Conservation (phyloP, 2,888 invertebrate genomes). For the Abrostola tripartita region DNA sequence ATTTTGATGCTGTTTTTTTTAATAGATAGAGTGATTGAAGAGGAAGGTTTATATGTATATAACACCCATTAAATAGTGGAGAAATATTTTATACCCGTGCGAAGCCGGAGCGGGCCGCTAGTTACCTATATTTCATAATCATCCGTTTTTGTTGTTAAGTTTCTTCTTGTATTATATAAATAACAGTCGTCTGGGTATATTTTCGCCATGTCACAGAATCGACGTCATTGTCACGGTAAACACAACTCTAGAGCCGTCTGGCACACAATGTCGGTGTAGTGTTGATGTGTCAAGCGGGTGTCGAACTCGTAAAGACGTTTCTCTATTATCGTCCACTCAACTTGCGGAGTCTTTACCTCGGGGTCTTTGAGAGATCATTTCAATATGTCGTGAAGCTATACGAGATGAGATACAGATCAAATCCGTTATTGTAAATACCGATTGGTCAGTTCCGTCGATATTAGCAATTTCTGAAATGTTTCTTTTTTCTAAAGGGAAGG, state of each 20-base stretch:
- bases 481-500: too few relatives aligned
- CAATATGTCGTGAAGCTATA: constrained; percentile 50
- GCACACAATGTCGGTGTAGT: constrained; percentile 66
- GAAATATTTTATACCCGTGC: too few relatives aligned
- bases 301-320: constrained; percentile 82
- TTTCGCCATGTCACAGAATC: constrained; percentile 38
- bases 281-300: constrained; percentile 83
- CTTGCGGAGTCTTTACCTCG: constrained; percentile 69
- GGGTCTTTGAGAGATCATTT: constrained; percentile 62
- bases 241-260: constrained; percentile 48
- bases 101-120: too few relatives aligned
- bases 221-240: constrained; percentile 57
- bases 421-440: constrained; percentile 43
- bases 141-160: too few relatives aligned
- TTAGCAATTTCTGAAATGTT: too few relatives aligned
- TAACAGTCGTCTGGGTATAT: neutral
- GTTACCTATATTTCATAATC: too few relatives aligned
- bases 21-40: too few relatives aligned
- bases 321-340: constrained; percentile 81
- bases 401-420: constrained; percentile 43
- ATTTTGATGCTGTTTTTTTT: too few relatives aligned
- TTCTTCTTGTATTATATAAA: too few relatives aligned
- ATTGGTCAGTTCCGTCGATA: constrained; percentile 12
- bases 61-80: too few relatives aligned
- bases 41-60: too few relatives aligned